A percentile compares a stretch with the other conserved stretches of the same genome.
Evolutionary conservation across 2,113 vertebrate genomes (phyloP).

Genomic region (Epinephelus lanceolatus): DNA sequence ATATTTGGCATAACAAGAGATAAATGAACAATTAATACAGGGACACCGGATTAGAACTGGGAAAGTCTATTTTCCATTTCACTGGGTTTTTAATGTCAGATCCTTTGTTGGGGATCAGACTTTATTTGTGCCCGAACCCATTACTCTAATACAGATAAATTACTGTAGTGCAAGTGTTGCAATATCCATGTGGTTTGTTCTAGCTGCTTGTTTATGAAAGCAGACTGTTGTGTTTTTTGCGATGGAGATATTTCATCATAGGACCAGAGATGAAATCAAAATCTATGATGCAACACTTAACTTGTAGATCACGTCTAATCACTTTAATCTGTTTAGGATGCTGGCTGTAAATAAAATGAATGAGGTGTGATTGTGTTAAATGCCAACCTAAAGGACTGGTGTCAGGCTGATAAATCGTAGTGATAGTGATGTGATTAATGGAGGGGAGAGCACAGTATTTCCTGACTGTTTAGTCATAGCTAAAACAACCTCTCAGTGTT

Average conservation of each 20-base stretch:
- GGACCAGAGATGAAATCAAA: background rate
- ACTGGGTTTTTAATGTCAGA: background rate
- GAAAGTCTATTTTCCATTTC: too few species aligned
- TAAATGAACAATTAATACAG: too few species aligned
- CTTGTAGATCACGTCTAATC: slow-evolving; percentile 7
- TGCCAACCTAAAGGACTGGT: slow-evolving; percentile 14
- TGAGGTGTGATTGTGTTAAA: slow-evolving; percentile 22
- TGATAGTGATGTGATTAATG: slow-evolving; percentile 12
- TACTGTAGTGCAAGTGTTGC: background rate
- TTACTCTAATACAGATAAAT: background rate
- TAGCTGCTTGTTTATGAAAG: slow-evolving; percentile 15
- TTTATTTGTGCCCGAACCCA: background rate
- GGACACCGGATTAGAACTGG: too few species aligned
- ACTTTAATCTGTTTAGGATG: background rate
- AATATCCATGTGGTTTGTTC: slow-evolving; percentile 10
- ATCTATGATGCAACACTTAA: background rate
- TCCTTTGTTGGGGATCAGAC: background rate
- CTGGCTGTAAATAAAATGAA: background rate
- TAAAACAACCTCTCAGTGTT: background rate
- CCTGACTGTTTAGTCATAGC: slow-evolving; percentile 1
- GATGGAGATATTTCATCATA: slow-evolving; percentile 34
- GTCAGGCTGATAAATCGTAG: background rate
- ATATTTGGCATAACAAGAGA: too few species aligned
- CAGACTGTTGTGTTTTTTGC: slow-evolving; percentile 4
- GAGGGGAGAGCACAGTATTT: slow-evolving; percentile 16